Conservation (phyloP, 2,888 invertebrate genomes). For the Tyria jacobaeae region DNA sequence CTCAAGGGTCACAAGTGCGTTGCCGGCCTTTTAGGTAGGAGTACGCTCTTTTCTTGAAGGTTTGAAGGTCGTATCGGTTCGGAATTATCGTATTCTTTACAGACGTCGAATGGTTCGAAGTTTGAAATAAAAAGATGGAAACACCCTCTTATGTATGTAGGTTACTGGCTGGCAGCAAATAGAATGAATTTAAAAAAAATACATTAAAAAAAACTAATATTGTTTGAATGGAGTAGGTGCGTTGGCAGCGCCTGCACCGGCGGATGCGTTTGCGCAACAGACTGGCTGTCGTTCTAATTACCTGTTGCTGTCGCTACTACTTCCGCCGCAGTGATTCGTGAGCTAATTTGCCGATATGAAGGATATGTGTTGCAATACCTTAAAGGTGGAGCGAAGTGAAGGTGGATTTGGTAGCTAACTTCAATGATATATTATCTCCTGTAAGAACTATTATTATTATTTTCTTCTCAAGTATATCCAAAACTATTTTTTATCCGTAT, state of each 20-base stretch:
- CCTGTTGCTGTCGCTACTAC: slow-evolving; percentile 31
- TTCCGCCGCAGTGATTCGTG: slow-evolving; percentile 44
- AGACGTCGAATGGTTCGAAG: too few species aligned
- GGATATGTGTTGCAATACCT: slow-evolving; percentile 25
- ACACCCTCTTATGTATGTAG: too few species aligned
- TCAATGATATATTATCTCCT: background rate
- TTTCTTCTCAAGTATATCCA: background rate
- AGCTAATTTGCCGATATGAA: slow-evolving; percentile 31
- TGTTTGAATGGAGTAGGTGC: slow-evolving; percentile 10
- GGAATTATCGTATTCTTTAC: too few species aligned
- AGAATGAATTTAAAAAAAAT: background rate
- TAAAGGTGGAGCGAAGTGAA: slow-evolving; percentile 16
- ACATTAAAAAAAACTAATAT: slow-evolving; percentile 7
- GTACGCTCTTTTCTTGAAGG: too few species aligned
- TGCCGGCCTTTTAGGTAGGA: too few species aligned
- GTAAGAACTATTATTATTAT: background rate
- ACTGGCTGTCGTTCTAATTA: slow-evolving; percentile 49
- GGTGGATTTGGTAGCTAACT: slow-evolving; percentile 19
- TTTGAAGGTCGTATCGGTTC: too few species aligned
- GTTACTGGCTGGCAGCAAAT: background rate
- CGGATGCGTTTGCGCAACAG: slow-evolving; percentile 60
- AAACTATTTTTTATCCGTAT: too few species aligned
- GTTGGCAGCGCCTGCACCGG: slow-evolving; percentile 19
- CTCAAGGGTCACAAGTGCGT: too few species aligned
- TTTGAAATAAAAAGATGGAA: too few species aligned